Evolutionary conservation across 2,888 invertebrate species (phyloP).

Genomic region (Meandrusa payeni): DNA sequence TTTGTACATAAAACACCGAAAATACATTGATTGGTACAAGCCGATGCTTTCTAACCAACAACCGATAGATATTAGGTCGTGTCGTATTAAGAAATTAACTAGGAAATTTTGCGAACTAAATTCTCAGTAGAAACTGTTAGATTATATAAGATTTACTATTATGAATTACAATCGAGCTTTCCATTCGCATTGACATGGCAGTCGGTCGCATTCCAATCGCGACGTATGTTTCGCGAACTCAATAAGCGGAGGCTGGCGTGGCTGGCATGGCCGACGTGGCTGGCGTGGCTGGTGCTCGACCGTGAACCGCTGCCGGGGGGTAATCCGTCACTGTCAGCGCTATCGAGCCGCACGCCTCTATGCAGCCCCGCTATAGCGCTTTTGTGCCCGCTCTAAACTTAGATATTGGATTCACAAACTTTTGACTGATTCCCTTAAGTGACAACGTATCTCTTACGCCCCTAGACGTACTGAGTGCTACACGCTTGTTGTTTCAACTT

Average conservation of each 20-base stretch:
- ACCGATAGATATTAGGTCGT: no score
- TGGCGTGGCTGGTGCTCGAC: slow-evolving; percentile 32
- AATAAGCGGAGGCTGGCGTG: slow-evolving; percentile 29
- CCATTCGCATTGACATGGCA: slow-evolving; percentile 1
- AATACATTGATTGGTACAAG: no score
- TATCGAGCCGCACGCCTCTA: slow-evolving; percentile 71
- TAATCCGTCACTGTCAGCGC: slow-evolving; percentile 73
- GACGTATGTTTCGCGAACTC: slow-evolving; percentile 20
- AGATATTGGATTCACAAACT: slow-evolving; percentile 74
- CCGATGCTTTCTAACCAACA: no score
- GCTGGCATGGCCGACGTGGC: slow-evolving; percentile 36
- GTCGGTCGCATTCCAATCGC: slow-evolving; percentile 12
- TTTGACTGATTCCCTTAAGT: slow-evolving; percentile 63
- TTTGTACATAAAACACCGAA: no score
- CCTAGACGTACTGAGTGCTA: slow-evolving; percentile 21
- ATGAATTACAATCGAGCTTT: background rate
- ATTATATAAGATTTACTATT: no score
- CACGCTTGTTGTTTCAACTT: slow-evolving; percentile 23
- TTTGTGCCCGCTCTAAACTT: slow-evolving; percentile 59
- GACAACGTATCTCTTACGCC: slow-evolving; percentile 46
- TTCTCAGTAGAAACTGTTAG: no score
- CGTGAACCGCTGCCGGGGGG: slow-evolving; percentile 45
- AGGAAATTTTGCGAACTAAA: no score
- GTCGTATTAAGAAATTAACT: no score
- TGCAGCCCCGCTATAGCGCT: slow-evolving; percentile 42